These are phyloP conservation scores for Osmerus eperlanus DNA, from an alignment of 2,113 vertebrate species.

Conservation along the genomic window DNA sequence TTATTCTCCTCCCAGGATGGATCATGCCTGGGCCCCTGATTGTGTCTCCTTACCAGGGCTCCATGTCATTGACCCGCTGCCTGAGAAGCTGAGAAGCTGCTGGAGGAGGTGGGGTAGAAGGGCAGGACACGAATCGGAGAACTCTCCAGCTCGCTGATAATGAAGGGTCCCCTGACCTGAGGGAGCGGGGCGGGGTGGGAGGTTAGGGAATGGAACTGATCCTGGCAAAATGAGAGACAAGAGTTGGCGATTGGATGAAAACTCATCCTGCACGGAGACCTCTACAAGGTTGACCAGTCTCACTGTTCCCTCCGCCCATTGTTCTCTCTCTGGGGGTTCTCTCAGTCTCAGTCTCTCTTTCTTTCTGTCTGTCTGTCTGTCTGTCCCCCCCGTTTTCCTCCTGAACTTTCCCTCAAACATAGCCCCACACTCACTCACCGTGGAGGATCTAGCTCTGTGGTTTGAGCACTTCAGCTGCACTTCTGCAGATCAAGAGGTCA, in stretches of 20 bases:
- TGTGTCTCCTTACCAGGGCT: background rate
- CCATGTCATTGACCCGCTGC: slow-evolving; percentile 4
- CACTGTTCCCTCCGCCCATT: slow-evolving; percentile 16
- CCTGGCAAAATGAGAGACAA: background rate
- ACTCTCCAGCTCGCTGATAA: background rate
- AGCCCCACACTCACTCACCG: too few relatives aligned
- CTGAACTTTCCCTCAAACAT: too few relatives aligned
- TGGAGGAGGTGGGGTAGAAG: background rate
- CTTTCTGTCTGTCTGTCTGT: too few relatives aligned
- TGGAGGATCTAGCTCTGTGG: too few relatives aligned
- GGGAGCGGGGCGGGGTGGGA: background rate
- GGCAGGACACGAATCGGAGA: background rate
- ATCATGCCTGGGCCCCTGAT: background rate
- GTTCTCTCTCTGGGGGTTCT: background rate
- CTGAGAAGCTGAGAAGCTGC: background rate
- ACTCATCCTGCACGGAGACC: background rate
- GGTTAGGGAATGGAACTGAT: slow-evolving; percentile 2
- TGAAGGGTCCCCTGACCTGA: background rate
- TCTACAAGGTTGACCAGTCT: slow-evolving; percentile 32
- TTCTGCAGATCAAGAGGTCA: too few relatives aligned
- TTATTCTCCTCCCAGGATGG: background rate
- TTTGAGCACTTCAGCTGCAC: too few relatives aligned
- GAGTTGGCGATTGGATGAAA: background rate
- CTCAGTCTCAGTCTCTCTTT: too few relatives aligned
- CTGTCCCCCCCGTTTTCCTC: too few relatives aligned